Conservation (phyloP, 2,888 invertebrate genomes). For the Morpho helenor region DNA sequence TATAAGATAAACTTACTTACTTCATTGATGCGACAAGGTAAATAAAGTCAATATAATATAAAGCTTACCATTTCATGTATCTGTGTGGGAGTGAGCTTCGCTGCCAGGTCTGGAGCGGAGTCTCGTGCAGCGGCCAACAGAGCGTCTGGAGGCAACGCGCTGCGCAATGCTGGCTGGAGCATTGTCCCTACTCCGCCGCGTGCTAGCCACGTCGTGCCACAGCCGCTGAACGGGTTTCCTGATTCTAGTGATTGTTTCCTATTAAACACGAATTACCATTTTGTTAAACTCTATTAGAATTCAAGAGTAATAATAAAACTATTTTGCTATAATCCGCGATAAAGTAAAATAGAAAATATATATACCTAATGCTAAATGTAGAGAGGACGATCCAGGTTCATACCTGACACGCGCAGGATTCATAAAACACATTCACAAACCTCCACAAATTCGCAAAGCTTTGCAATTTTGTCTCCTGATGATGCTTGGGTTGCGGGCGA, state of each 20-base stretch:
- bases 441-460: too few relatives aligned
- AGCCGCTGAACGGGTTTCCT: slow-evolving; percentile 80
- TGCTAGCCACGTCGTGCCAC: slow-evolving; percentile 66
- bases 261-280: background rate
- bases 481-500: too few relatives aligned
- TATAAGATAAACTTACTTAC: too few relatives aligned
- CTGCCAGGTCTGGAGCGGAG: slow-evolving; percentile 90
- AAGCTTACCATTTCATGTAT: slow-evolving; percentile 89
- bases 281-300: too few relatives aligned
- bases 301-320: too few relatives aligned
- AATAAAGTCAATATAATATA: background rate
- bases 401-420: too few relatives aligned
- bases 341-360: too few relatives aligned
- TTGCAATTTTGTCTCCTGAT: too few relatives aligned
- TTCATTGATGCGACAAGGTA: too few relatives aligned
- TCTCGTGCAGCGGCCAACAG: slow-evolving; percentile 94
- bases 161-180: slow-evolving; percentile 76
- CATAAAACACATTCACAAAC: too few relatives aligned
- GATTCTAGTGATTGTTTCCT: slow-evolving; percentile 83
- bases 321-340: background rate
- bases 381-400: too few relatives aligned
- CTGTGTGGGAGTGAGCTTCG: slow-evolving; percentile 83
- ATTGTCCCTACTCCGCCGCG: slow-evolving; percentile 67
- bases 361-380: too few relatives aligned
- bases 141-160: slow-evolving; percentile 84